phyloP scores from a whole-genome alignment of 2,113 vertebrate genomes.

The Pelecanoides urinatrix region DNA sequence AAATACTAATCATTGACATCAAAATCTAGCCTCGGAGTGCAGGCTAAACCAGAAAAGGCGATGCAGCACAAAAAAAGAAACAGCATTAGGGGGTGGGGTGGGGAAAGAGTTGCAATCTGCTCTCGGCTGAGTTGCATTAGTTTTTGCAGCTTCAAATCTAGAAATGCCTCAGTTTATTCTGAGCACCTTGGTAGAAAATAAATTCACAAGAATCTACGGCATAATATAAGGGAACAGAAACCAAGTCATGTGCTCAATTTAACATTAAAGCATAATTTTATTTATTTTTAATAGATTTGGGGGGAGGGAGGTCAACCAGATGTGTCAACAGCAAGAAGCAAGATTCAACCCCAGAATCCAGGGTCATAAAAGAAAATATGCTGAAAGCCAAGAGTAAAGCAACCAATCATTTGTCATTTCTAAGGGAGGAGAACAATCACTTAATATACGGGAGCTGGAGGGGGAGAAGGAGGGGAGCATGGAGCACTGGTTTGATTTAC shows the following conservation, averaged over 20 bases:
- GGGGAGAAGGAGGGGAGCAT: slow-evolving; percentile 55
- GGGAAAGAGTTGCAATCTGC: neutral
- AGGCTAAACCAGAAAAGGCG: slow-evolving; percentile 39
- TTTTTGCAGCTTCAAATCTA: slow-evolving; percentile 24
- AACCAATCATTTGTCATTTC: slow-evolving; percentile 59
- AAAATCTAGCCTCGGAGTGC: slow-evolving; percentile 52
- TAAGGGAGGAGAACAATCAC: slow-evolving; percentile 68
- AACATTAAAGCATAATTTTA: slow-evolving; percentile 48
- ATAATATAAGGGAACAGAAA: neutral
- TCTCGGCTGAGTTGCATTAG: slow-evolving; percentile 3
- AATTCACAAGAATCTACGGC: neutral
- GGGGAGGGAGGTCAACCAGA: neutral
- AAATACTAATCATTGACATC: slow-evolving; percentile 69
- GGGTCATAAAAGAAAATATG: neutral
- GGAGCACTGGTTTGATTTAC: slow-evolving; percentile 69
- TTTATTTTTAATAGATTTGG: neutral
- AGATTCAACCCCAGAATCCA: slow-evolving; percentile 58
- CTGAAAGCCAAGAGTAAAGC: slow-evolving; percentile 45
- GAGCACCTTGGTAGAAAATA: neutral
- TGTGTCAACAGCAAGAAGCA: slow-evolving; percentile 59
- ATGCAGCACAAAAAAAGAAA: neutral
- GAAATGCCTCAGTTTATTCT: slow-evolving; percentile 16
- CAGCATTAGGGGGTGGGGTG: neutral
- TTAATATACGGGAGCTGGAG: slow-evolving; percentile 57
- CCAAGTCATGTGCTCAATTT: slow-evolving; percentile 53